These are phyloP conservation scores for Geodia barretti DNA, from an alignment of 37 sponge, comb jelly and placozoan species.

Conservation along the genomic window DNA sequence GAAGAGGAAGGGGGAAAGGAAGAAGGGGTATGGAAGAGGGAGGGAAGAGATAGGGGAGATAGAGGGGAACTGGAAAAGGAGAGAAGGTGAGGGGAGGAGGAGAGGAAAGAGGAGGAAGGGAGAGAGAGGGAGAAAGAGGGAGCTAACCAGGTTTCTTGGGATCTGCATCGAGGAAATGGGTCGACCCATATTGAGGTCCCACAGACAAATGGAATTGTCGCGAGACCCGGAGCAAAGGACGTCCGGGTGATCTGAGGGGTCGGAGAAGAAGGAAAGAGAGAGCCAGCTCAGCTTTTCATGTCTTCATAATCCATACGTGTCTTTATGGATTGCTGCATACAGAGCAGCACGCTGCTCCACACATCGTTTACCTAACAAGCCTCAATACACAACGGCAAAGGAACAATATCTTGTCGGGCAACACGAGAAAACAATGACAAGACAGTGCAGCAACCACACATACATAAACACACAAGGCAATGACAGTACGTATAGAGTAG, in stretches of 20 bases:
- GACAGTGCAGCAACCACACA: too few species aligned
- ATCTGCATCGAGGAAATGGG: constrained; percentile 30
- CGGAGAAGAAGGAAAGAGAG: too few species aligned
- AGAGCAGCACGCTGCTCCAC: too few species aligned
- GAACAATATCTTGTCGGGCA: too few species aligned
- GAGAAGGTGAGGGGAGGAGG: neutral
- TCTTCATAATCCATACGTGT: too few species aligned
- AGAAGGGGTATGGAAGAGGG: neutral
- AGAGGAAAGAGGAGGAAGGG: neutral
- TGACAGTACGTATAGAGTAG: too few species aligned
- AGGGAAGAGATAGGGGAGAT: neutral
- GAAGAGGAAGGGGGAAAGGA: neutral
- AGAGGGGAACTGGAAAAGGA: neutral
- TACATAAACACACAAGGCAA: too few species aligned
- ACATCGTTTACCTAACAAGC: too few species aligned
- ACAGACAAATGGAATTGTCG: constrained; percentile 69
- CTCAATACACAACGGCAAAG: too few species aligned
- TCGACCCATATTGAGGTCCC: constrained; percentile 48
- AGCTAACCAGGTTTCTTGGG: constrained; percentile 34
- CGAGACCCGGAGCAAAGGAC: constrained; percentile 68
- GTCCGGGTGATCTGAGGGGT: constrained; percentile 21
- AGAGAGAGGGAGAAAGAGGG: too few species aligned
- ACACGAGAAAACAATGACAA: too few species aligned
- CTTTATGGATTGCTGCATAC: too few species aligned
- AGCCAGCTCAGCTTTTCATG: neutral